A percentile compares a stretch with the other conserved stretches of the same genome.
phyloP scores from a whole-genome alignment of 2,888 invertebrate genomes.

The Tholera decimalis region DNA sequence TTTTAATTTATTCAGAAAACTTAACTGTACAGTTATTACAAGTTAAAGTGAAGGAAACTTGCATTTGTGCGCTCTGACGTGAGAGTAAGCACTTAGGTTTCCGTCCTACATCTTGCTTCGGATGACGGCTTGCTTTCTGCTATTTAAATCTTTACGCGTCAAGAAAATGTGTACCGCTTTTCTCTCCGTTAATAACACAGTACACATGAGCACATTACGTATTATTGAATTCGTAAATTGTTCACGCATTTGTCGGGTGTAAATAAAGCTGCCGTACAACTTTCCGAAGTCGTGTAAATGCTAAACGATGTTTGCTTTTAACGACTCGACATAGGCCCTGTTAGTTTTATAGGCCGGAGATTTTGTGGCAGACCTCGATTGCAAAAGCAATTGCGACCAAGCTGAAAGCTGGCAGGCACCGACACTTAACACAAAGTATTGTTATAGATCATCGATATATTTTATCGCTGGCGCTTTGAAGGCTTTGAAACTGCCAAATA shows the following conservation, averaged over 20 bases:
- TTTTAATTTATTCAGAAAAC: slow-evolving; percentile 25
- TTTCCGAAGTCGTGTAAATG: slow-evolving; percentile 38
- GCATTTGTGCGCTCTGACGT: slow-evolving; percentile 63
- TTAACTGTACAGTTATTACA: slow-evolving; percentile 35
- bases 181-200: slow-evolving; percentile 21
- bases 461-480: slow-evolving; percentile 3
- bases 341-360: slow-evolving; percentile 23
- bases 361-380: slow-evolving; percentile 28
- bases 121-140: slow-evolving; percentile 54
- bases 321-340: slow-evolving; percentile 14
- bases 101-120: slow-evolving; percentile 61
- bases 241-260: slow-evolving; percentile 31
- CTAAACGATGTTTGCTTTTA: slow-evolving; percentile 45
- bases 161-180: slow-evolving; percentile 47
- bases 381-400: slow-evolving; percentile 26
- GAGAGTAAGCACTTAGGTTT: slow-evolving; percentile 71
- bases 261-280: slow-evolving; percentile 48
- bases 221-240: slow-evolving; percentile 46
- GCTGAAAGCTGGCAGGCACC: slow-evolving; percentile 13
- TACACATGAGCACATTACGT: slow-evolving; percentile 33
- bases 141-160: slow-evolving; percentile 54
- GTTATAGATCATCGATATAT: slow-evolving; percentile 24
- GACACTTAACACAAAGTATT: slow-evolving; percentile 23
- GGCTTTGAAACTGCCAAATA: slow-evolving; percentile 1
- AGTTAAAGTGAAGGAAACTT: slow-evolving; percentile 55